Evolutionary conservation across 2,888 invertebrate genomes (phyloP), one percentile per base, ranked within the genome.

Genomic region (Leptinotarsa haldemani): DNA sequence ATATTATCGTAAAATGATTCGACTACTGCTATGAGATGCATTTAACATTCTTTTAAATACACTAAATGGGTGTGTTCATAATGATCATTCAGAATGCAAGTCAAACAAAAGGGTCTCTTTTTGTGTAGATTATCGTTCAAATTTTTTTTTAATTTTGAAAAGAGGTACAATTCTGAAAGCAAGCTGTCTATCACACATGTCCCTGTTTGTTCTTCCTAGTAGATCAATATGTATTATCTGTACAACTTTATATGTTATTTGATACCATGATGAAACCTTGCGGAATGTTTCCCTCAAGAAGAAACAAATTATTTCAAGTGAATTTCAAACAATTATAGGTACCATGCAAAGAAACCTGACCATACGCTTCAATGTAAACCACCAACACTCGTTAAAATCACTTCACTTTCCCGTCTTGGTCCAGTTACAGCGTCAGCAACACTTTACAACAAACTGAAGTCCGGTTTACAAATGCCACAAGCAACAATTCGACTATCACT

Each of bases 401-500:
- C 75, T 75, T 75, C 75, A 75, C 75, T 75, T 72, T 75, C 72
- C 67, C 53, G 52, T 69, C 47, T 22, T 50, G 30, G n/a, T 46
- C 50, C 22, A 52, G 22, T 66, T 65, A 46, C 50, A 71, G 61
- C 64, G 65, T 66, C 72, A 67, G 48, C 72, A 48, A 46, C 50
- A 71, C 70, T 70, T 58, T 52, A 72, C 65, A 71, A 30, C 66
- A 25, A 72, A 75, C 75, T 75, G 72, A 65, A 18, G 13, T 72
- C 68, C 68, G 52, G 56, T 65, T 70, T 61, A 9, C 22, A 58
- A 20, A 70, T 50, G 66, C 56, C 61, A 50, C 56, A 50, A 47
- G 30, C 71, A 46, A 72, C 50, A 50, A 50, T 67, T 63, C 68
- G 69, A 74, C 76, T 76, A 69, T 76, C 76, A 74, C 76, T 76